Base-by-base conservation (phyloP, 64 coral and sea anemone genomes). In the Exaiptasia diaphana region DNA sequence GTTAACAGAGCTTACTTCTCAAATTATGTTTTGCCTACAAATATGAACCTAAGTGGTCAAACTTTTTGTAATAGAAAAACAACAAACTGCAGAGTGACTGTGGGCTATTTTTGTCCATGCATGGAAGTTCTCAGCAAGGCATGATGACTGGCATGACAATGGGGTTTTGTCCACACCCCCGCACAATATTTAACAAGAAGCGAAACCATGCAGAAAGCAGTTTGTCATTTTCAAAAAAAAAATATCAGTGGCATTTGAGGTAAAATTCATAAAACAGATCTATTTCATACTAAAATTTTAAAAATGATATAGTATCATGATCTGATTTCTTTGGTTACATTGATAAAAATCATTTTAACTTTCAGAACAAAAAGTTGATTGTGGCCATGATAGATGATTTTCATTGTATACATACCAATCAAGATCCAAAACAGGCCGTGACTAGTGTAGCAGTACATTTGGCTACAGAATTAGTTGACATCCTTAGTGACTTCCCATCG, bases 321-420 rank as follows among this genome's bases (percentile, higher is more conserved):
- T 60, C 17, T 79, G 76, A 17, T 37, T 5, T 11, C 57, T 79
- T 38, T 82, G 64, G n/a, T n/a, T n/a, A n/a, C n/a, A n/a, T n/a
- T n/a, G n/a, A n/a, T n/a, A n/a, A n/a, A n/a, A n/a, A n/a, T n/a
- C n/a, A n/a, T n/a, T n/a, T n/a, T n/a, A n/a, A n/a, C 35, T 76
- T 76, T 0, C 44, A 76, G 73, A 76, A 76, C 23, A 71, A 83
- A 27, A 72, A 46, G 33, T 23, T 83, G 31, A 17, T 83, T 28
- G 4, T 83, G 20, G 44, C 65, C 21, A 71, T 84, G 13, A 73
- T 84, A 27, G 67, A 84, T 59, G 65, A 84, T 41, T 84, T 73
- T 11, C 81, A 84, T 59, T 20, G 25, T 18, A 44, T 84, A 8
- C 81, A 84, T 32, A 84, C 81, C 6, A 40, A 20, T 11, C 50